phyloP scores from a whole-genome alignment of 2,888 invertebrate genomes.

The Cheilosia vernalis region DNA sequence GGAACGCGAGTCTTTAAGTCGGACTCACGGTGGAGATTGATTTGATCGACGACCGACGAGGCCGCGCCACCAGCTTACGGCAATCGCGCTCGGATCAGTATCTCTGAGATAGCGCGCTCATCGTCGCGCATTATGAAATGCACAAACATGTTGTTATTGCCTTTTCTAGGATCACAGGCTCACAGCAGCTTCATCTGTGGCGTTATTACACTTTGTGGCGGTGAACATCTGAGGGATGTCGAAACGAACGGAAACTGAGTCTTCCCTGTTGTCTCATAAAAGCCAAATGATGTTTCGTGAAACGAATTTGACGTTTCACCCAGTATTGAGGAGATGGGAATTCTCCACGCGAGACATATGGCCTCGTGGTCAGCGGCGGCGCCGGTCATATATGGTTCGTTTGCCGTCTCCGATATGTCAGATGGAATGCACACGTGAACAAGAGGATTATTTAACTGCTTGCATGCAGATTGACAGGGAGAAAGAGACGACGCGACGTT shows the following conservation, averaged over 20 bases:
- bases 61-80: constrained; percentile 37
- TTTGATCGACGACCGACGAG: constrained; percentile 40
- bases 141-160: constrained; percentile 71
- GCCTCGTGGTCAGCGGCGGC: constrained; percentile 24
- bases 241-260: constrained; percentile 47
- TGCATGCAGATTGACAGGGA: constrained; percentile 63
- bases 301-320: constrained; percentile 56
- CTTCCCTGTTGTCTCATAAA: constrained; percentile 69
- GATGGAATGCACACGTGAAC: constrained; percentile 29
- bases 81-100: constrained; percentile 27
- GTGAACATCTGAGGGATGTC: constrained; percentile 67
- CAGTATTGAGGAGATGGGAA: constrained; percentile 27
- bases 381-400: constrained; percentile 33
- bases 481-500: constrained; percentile 9
- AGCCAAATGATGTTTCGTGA: constrained; percentile 63
- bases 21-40: constrained; percentile 43
- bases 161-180: constrained; percentile 56
- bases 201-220: constrained; percentile 70
- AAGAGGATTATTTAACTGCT: constrained; percentile 54
- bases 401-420: constrained; percentile 8
- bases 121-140: constrained; percentile 64
- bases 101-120: constrained; percentile 31
- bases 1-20: constrained; percentile 13
- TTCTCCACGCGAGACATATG: constrained; percentile 52
- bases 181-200: constrained; percentile 45